These are phyloP conservation scores for Augochlora pura DNA, from an alignment of 1,140 invertebrate genomes.

Conservation along the genomic window DNA sequence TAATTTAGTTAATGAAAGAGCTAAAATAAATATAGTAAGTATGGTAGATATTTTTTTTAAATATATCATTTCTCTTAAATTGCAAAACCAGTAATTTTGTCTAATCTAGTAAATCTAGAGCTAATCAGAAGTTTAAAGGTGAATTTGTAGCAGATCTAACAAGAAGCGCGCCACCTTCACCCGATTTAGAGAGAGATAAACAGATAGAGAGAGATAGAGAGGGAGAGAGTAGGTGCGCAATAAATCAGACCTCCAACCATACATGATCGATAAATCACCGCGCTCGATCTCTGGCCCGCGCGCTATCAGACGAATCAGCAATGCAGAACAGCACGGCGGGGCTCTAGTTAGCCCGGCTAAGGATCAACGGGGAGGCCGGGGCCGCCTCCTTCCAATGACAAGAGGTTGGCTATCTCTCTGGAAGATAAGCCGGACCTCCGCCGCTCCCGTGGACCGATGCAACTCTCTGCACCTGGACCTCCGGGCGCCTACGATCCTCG, in stretches of 20 bases:
- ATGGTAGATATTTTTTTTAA: no score
- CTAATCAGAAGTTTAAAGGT: no score
- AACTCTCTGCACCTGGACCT: slow-evolving; percentile 35
- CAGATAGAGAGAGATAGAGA: no score
- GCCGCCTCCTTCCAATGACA: slow-evolving; percentile 10
- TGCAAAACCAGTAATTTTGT: no score
- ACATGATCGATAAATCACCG: neutral
- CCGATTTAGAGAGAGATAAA: neutral
- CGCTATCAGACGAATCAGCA: neutral
- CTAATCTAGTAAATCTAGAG: no score
- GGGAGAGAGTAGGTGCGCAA: neutral
- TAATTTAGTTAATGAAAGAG: no score
- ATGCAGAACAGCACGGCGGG: neutral
- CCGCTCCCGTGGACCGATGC: slow-evolving; percentile 22
- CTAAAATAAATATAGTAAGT: no score
- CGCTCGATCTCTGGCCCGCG: neutral
- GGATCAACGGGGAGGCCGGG: slow-evolving; percentile 16
- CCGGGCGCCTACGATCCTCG: slow-evolving; percentile 32
- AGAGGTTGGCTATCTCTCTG: neutral
- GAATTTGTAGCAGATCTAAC: no score
- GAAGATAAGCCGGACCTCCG: slow-evolving; percentile 39
- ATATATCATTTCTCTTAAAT: no score
- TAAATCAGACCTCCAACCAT: neutral
- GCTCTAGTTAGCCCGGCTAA: neutral
- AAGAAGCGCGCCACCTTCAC: neutral